These are phyloP conservation scores for Lycaena phlaeas DNA, from an alignment of 2,888 invertebrate species.

Conservation along the genomic window DNA sequence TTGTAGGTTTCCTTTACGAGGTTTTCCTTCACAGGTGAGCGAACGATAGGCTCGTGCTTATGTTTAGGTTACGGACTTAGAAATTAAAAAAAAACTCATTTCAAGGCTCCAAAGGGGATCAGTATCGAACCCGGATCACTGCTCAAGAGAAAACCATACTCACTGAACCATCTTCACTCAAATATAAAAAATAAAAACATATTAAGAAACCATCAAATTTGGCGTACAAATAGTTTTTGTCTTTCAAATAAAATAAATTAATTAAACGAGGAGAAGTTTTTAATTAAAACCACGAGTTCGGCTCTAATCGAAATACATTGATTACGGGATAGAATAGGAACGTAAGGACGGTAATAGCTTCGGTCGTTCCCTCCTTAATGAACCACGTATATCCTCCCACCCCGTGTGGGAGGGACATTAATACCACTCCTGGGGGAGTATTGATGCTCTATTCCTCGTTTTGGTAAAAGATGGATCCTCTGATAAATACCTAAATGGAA, in stretches of 20 bases:
- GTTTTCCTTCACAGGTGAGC: too few species aligned
- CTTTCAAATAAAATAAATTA: constrained; percentile 3
- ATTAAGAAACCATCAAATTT: too few species aligned
- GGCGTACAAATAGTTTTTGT: too few species aligned
- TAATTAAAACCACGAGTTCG: constrained; percentile 33
- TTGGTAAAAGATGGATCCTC: constrained; percentile 8
- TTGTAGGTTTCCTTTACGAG: too few species aligned
- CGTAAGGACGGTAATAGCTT: constrained; percentile 27
- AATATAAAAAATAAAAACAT: too few species aligned
- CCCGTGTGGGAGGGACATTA: constrained; percentile 27
- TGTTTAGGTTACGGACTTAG: too few species aligned
- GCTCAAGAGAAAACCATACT: too few species aligned
- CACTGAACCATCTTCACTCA: too few species aligned
- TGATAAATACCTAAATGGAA: not conserved
- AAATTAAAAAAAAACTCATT: too few species aligned
- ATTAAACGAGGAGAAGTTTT: constrained; percentile 15
- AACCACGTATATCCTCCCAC: constrained; percentile 27
- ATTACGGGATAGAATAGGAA: constrained; percentile 40
- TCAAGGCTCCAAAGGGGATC: too few species aligned
- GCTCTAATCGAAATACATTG: constrained; percentile 57
- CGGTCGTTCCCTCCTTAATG: constrained; percentile 38
- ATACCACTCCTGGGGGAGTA: constrained; percentile 26
- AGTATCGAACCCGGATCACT: too few species aligned
- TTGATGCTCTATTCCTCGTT: constrained; percentile 20
- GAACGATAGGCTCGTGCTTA: too few species aligned